Conservation (phyloP, 2,888 invertebrate species). For the Nemurella pictetii region DNA sequence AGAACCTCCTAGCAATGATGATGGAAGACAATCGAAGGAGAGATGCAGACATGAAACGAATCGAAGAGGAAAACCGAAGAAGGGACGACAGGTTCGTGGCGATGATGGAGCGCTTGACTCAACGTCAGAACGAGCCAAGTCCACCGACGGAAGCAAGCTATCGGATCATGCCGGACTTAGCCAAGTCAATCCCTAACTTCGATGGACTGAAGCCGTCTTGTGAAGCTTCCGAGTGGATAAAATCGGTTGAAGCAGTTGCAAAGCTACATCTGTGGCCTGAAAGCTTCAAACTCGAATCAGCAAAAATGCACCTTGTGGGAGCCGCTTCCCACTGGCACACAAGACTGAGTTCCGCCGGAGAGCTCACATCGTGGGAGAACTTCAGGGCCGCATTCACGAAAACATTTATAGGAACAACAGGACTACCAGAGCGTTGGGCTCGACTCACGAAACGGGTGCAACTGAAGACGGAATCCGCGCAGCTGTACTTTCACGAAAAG, state of each 20-base stretch:
- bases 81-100: neutral
- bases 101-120: neutral
- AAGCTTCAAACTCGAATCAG: neutral
- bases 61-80: neutral
- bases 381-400: neutral
- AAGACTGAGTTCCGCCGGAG: neutral
- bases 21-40: too few relatives aligned
- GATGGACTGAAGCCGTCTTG: neutral
- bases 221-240: constrained; percentile 3
- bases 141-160: neutral
- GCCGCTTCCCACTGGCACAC: constrained; percentile 2
- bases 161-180: constrained; percentile 1
- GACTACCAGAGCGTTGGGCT: neutral
- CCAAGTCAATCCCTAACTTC: neutral
- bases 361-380: neutral
- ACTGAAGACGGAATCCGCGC: neutral
- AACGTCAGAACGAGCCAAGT: neutral
- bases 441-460: neutral
- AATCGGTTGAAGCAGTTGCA: neutral
- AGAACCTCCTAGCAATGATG: too few relatives aligned
- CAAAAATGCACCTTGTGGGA: neutral
- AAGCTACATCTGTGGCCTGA: constrained; percentile 8
- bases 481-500: constrained; percentile 1
- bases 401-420: neutral
- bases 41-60: neutral